phyloP scores from a whole-genome alignment of 2,888 invertebrate species.

The Tethea ocularis region DNA sequence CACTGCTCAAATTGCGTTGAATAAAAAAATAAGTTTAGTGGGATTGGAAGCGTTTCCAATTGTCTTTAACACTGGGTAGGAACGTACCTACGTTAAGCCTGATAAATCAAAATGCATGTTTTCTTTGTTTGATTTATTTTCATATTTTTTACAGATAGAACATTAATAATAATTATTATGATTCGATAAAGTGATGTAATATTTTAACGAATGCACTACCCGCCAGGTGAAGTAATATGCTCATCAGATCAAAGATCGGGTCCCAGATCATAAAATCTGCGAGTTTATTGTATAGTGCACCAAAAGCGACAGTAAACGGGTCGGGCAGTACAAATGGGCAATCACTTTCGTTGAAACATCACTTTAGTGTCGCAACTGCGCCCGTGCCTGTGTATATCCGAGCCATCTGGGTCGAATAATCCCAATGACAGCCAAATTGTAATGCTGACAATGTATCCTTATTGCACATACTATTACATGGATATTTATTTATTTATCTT shows the following conservation, averaged over 20 bases:
- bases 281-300: slow-evolving; percentile 8
- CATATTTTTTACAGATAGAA: not conserved
- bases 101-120: slow-evolving; percentile 28
- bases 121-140: slow-evolving; percentile 21
- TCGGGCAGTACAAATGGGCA: slow-evolving; percentile 34
- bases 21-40: slow-evolving; percentile 63
- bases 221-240: not conserved
- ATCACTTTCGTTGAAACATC: slow-evolving; percentile 57
- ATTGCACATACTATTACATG: slow-evolving; percentile 26
- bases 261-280: slow-evolving; percentile 13
- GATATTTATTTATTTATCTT: slow-evolving; percentile 6
- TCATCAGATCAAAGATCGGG: slow-evolving; percentile 8
- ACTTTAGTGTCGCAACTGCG: slow-evolving; percentile 46
- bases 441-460: slow-evolving; percentile 33
- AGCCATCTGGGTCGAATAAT: slow-evolving; percentile 37
- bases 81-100: slow-evolving; percentile 13
- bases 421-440: slow-evolving; percentile 26
- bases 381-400: slow-evolving; percentile 18
- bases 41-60: slow-evolving; percentile 63
- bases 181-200: not conserved
- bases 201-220: not conserved
- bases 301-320: slow-evolving; percentile 14
- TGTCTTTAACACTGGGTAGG: slow-evolving; percentile 37
- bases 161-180: not conserved
- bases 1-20: slow-evolving; percentile 62